Percentiles rank a stretch among this genome's conserved stretches.
Evolutionary conservation across 1,140 invertebrate species (phyloP).

Genomic region (Lethocerus indicus): DNA sequence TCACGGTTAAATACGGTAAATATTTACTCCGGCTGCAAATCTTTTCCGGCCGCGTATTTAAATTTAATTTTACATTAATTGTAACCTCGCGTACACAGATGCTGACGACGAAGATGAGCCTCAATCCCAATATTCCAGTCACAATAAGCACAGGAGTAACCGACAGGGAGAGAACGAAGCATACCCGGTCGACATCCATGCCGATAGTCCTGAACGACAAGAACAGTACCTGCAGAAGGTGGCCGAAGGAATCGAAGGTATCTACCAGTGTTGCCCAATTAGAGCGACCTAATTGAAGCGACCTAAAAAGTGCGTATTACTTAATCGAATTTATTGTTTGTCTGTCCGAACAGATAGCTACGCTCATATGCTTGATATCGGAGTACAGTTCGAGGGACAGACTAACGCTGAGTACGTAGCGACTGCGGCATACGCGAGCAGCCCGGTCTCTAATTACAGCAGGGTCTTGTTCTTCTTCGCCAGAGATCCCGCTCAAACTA

Average conservation of each 20-base stretch:
- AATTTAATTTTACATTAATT: not conserved
- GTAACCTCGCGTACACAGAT: not conserved
- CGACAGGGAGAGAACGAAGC: not conserved
- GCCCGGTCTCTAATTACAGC: slow-evolving; percentile 30
- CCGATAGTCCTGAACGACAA: too few species aligned
- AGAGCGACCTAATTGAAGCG: too few species aligned
- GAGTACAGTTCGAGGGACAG: slow-evolving; percentile 28
- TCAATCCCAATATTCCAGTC: not conserved
- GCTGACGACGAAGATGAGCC: not conserved
- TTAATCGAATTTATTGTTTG: too few species aligned
- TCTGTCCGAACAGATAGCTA: slow-evolving; percentile 21
- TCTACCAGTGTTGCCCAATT: too few species aligned
- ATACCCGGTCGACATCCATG: not conserved
- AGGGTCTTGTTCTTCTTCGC: slow-evolving; percentile 26
- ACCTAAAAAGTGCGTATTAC: too few species aligned
- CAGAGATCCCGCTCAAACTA: slow-evolving; percentile 17
- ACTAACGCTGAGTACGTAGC: slow-evolving; percentile 26
- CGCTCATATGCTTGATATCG: slow-evolving; percentile 30
- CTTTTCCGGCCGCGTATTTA: too few species aligned
- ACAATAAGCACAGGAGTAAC: not conserved
- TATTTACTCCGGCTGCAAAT: too few species aligned
- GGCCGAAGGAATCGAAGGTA: too few species aligned
- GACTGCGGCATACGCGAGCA: slow-evolving; percentile 29
- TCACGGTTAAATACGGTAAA: slow-evolving; percentile 14
- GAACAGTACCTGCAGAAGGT: too few species aligned